Evolutionary conservation across 2,113 vertebrate species (phyloP), one percentile per base, ranked within the genome.

Genomic region (Phylloscopus whistleri): DNA sequence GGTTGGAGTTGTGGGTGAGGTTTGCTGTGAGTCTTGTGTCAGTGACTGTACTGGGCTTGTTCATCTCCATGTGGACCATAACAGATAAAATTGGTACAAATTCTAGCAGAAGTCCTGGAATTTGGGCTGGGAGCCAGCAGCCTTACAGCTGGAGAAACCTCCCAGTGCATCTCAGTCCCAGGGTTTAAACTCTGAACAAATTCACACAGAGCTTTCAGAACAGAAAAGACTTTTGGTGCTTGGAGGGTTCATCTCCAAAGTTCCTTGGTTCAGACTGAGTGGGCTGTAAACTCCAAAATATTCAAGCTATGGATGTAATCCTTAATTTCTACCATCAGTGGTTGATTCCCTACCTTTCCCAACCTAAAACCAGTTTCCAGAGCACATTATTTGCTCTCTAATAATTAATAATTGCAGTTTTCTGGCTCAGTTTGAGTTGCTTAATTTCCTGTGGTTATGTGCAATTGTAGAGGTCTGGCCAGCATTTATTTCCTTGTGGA

Each of bases 391-490:
- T 90, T 87, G 23, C 75, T 82, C 33, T 31, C 58, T 63, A 27
- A 48, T 80, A 68, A 81, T 74, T n/a, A 41, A 46, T 66, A 66
- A 79, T 24, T 39, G 23, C 78, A 59, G 60, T 1, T 74, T 66
- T 76, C 92, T 88, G 86, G 28, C 82, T 77, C 24, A 72, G 7
- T 16, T 87, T 39, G 56, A 83, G 48, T 89, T 81, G 48, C 90
- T 46, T 58, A 0, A 51, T 93, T 87, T 93, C 88, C 85, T 56
- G 74, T 35, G 74, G 55, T 52, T 41, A 1, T 39, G 68, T 43
- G 87, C 19, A 19, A 35, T 12, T 52, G 8, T 11, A 39, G 69
- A 84, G 69, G 17, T 67, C 70, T 87, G 95, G 74, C 11, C 35
- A 37, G 77, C 10, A 1, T 49, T 64, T 74, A 2, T 49, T 64